A percentile compares a stretch with the other conserved stretches of the same genome.
Evolutionary conservation across 1,140 invertebrate species (phyloP).

Genomic region (Episyrphus balteatus): DNA sequence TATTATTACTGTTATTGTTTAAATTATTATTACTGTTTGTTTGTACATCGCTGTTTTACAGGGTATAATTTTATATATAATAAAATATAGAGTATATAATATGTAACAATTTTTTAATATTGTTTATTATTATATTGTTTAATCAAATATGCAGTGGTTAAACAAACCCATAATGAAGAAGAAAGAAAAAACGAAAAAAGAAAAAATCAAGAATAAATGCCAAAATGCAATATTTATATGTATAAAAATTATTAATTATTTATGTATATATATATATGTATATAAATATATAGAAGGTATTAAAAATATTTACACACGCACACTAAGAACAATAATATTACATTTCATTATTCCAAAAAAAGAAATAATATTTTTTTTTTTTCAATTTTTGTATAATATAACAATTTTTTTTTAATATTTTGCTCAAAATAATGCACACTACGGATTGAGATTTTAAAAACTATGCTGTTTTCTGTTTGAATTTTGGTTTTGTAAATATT

Average conservation of each 20-base stretch:
- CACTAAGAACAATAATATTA: conserved; percentile 10
- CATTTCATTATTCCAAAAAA: conserved; percentile 19
- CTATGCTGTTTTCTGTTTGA: conserved; percentile 16
- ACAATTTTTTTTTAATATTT: conserved; percentile 20
- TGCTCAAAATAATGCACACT: no score
- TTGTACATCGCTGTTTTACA: conserved; percentile 33
- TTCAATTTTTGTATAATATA: conserved; percentile 10
- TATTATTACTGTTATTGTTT: conserved; percentile 28
- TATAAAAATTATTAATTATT: conserved; percentile 17
- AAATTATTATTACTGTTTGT: conserved; percentile 26
- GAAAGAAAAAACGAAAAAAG: conserved; percentile 37
- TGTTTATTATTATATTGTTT: conserved; percentile 24
- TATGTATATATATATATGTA: conserved; percentile 21
- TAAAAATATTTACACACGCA: conserved; percentile 6
- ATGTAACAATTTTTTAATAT: conserved; percentile 30
- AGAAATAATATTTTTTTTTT: conserved; percentile 4
- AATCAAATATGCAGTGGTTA: conserved; percentile 10
- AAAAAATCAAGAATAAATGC: conserved; percentile 37
- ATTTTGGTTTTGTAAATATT: no score
- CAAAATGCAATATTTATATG: conserved; percentile 36
- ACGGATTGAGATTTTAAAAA: conserved; percentile 14
- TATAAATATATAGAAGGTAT: conserved; percentile 22
- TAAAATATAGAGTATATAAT: conserved; percentile 2
- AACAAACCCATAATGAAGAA: conserved; percentile 22
- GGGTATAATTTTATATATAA: conserved; percentile 1